phyloP scores from a whole-genome alignment of 2,888 invertebrate genomes.

The Hypselothyrea guttata region DNA sequence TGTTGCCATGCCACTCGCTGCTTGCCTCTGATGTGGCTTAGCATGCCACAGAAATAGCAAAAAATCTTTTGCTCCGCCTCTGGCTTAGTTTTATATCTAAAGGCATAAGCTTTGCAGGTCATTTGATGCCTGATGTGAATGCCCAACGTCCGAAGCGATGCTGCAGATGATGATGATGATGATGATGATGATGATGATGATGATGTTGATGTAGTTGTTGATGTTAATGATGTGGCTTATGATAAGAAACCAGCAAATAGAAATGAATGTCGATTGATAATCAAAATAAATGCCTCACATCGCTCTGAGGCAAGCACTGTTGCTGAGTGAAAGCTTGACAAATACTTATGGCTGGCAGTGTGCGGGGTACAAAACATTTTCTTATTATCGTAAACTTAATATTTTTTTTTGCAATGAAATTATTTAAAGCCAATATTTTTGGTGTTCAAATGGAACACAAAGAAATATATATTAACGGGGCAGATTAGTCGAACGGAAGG shows the following conservation, averaged over 20 bases:
- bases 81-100: conserved; percentile 44
- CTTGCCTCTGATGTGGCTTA: conserved; percentile 34
- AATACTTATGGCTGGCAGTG: conserved; percentile 17
- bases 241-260: conserved; percentile 79
- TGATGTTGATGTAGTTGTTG: conserved; percentile 8
- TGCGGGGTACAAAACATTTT: background rate
- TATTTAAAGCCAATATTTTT: too few relatives aligned
- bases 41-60: conserved; percentile 38
- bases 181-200: conserved; percentile 15
- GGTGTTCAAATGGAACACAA: too few relatives aligned
- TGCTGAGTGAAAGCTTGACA: conserved; percentile 38
- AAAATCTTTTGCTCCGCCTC: conserved; percentile 18
- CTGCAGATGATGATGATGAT: conserved; percentile 5
- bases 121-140: conserved; percentile 43
- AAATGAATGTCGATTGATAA: conserved; percentile 82
- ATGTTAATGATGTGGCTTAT: conserved; percentile 53
- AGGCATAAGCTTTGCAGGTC: conserved; percentile 48
- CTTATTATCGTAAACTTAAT: too few relatives aligned
- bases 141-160: conserved; percentile 2
- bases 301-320: conserved; percentile 1
- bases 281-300: conserved; percentile 80
- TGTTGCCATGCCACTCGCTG: conserved; percentile 15
- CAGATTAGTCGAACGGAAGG: too few relatives aligned
- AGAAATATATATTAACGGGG: too few relatives aligned
- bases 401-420: too few relatives aligned